Conservation (phyloP, 2,888 invertebrate species). For the Trachelus troglodyta region DNA sequence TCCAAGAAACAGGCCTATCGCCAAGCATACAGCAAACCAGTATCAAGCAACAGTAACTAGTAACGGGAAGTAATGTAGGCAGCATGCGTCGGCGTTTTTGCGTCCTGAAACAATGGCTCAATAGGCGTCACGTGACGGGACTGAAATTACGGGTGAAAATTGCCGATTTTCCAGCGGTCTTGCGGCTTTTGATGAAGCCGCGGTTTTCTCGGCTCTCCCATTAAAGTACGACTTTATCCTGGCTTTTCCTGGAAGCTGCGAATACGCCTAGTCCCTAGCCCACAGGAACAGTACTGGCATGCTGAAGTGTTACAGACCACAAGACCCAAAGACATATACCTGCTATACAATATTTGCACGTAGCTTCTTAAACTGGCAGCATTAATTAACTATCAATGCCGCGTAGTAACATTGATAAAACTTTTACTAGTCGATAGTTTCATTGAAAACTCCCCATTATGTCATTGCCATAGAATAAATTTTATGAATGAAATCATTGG, state of each 20-base stretch:
- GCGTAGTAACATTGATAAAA: not conserved
- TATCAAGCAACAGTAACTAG: not conserved
- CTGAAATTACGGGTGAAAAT: constrained; percentile 26
- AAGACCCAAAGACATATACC: not conserved
- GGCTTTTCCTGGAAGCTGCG: constrained; percentile 4
- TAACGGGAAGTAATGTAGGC: constrained; percentile 14
- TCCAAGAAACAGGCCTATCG: not conserved
- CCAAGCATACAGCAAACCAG: not conserved
- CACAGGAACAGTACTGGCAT: not conserved
- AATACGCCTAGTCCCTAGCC: not conserved
- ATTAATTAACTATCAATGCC: not conserved
- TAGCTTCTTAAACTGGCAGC: not conserved
- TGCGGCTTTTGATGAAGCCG: constrained; percentile 16
- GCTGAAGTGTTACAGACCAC: not conserved
- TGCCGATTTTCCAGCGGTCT: constrained; percentile 35
- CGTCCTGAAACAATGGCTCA: constrained; percentile 28
- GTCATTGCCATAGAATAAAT: not conserved
- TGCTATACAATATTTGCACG: not conserved
- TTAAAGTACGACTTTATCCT: constrained; percentile 9
- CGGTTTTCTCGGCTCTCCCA: not conserved
- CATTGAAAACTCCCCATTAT: not conserved
- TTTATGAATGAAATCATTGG: not conserved
- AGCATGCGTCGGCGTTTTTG: constrained; percentile 27
- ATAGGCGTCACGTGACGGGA: constrained; percentile 8
- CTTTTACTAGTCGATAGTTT: not conserved